Base-by-base conservation (phyloP, 1,140 invertebrate species). In the Drosophila nigrodunni region DNA sequence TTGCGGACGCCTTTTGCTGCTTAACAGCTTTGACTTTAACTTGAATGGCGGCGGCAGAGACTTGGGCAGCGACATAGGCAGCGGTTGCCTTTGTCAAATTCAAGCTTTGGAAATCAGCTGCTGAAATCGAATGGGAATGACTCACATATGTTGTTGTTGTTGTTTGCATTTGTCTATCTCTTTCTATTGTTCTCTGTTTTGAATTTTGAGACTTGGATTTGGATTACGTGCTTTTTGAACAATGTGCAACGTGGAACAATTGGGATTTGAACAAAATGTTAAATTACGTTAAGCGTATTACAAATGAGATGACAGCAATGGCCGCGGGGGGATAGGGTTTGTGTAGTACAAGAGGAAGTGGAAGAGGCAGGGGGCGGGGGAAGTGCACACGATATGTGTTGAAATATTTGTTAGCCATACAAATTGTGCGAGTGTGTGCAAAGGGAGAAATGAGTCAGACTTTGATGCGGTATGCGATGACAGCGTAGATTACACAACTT, bases 1-100 rank as follows among this genome's bases (percentile, higher is more conserved):
- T 86, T 86, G 78, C 78, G 78, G 78, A 78, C 67, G 66, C 72
- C 66, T 67, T 87, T 73, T 58, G 64, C 65, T 61, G 37, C 49
- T 73, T 52, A 34, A 52, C 44, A 37, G 41, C 37, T 67, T 70
- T 80, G 73, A 83, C 73, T 78, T 70, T 54, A 46, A 52, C 54
- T 68, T 73, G 15, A 30, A 50, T 37, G 39, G 47, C 47, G 54
- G 55, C n/a, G 13, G 35, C 34, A 21, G 47, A 18, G 18, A 7
- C 15, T 3, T 2, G 11, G 18, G 60, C 11, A 25, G 35, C 41
- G 6, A 5, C 15, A 18, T 2, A 15, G 10, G 18, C 43, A 21
- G 21, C 49, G 18, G 47, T 9, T 39, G 35, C 41, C 52, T 55
- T 52, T 66, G 62, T 66, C 46, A 72, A 66, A 46, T 47, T 71